A percentile compares a stretch with the other conserved stretches of the same genome.
Evolutionary conservation across 2,888 invertebrate species (phyloP).

Genomic region (Sinohyriopsis cumingii): DNA sequence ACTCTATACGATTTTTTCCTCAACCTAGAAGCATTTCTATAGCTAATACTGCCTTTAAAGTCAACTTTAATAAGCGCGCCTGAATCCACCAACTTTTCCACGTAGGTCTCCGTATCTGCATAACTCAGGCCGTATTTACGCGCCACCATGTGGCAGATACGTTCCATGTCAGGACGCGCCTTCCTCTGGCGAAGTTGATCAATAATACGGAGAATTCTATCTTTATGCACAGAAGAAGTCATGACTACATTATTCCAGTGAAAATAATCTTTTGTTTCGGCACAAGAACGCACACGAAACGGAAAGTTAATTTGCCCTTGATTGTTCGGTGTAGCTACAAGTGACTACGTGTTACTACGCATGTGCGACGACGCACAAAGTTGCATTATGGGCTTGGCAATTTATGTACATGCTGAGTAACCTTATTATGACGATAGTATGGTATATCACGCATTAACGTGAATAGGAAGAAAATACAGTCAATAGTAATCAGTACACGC

Average conservation of each 20-base stretch:
- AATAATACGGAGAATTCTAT: constrained; percentile 83
- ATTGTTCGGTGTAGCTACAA: too few species aligned
- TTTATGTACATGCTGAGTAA: too few species aligned
- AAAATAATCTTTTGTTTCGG: too few species aligned
- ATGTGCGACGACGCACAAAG: constrained; percentile 43
- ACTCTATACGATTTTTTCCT: constrained; percentile 76
- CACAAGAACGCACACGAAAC: too few species aligned
- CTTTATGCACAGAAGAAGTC: constrained; percentile 11
- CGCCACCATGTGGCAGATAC: constrained; percentile 87
- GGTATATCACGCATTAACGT: too few species aligned
- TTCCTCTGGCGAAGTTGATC: constrained; percentile 88
- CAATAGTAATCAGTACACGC: too few species aligned
- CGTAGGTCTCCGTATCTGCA: constrained; percentile 76
- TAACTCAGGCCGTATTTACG: constrained; percentile 82
- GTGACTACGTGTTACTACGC: constrained; percentile 35
- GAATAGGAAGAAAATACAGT: too few species aligned
- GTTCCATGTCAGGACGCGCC: constrained; percentile 86
- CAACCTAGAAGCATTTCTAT: constrained; percentile 84
- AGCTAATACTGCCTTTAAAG: constrained; percentile 89
- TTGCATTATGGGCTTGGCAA: constrained; percentile 43
- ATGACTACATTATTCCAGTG: too few species aligned
- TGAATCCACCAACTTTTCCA: constrained; percentile 84
- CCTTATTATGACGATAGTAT: too few species aligned
- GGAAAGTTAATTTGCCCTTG: too few species aligned
- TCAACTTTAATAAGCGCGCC: constrained; percentile 87